These are phyloP conservation scores for Euura lappo DNA, from an alignment of 1,140 invertebrate genomes.

Conservation along the genomic window DNA sequence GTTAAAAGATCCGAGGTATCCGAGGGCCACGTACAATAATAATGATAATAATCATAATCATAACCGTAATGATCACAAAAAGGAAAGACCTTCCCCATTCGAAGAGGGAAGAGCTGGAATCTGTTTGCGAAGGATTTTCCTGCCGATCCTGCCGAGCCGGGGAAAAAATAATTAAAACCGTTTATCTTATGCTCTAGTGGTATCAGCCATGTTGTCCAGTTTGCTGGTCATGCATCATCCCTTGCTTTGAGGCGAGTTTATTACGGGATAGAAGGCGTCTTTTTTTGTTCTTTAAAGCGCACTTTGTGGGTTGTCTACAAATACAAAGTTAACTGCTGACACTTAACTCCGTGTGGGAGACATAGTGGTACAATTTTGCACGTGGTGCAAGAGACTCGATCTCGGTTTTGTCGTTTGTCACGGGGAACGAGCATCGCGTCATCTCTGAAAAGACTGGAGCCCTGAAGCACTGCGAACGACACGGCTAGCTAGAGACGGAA, in stretches of 20 bases:
- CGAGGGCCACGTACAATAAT: neutral
- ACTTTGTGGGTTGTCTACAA: neutral
- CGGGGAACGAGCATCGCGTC: slow-evolving; percentile 3
- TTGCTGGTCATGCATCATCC: no score
- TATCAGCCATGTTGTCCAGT: neutral
- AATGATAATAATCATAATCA: slow-evolving; percentile 14
- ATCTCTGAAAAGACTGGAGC: neutral
- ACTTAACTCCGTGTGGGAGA: neutral
- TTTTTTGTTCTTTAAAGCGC: no score
- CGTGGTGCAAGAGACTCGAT: neutral
- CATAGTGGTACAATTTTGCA: slow-evolving; percentile 7
- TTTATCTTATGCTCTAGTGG: slow-evolving; percentile 31
- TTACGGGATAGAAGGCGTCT: no score
- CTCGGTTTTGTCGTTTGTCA: slow-evolving; percentile 5
- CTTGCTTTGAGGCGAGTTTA: no score
- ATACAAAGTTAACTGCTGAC: slow-evolving; percentile 7
- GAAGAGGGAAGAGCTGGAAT: neutral
- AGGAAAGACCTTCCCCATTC: neutral
- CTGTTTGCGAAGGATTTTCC: slow-evolving; percentile 8
- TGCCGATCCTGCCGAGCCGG: neutral
- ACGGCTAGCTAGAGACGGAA: neutral
- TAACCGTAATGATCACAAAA: neutral
- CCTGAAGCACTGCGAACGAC: neutral
- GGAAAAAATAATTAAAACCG: slow-evolving; percentile 51
- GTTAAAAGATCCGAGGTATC: slow-evolving; percentile 34